Conservation (phyloP, 2,797 vertebrate species). For the Aeoliscus strigatus region DNA sequence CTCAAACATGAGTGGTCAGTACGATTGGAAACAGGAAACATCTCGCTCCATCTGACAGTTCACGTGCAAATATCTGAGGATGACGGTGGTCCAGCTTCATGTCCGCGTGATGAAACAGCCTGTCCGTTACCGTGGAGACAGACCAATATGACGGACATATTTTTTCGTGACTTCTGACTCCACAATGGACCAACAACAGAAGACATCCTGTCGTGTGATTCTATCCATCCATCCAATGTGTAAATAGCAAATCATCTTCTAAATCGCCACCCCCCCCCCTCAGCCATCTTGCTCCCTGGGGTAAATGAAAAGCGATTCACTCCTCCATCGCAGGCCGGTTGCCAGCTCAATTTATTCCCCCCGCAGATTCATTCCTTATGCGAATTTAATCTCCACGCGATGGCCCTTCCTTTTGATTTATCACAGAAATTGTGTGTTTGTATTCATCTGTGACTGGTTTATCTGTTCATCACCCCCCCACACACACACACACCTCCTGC, state of each 20-base stretch:
- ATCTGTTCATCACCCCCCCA: slow-evolving; percentile 51
- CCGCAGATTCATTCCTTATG: slow-evolving; percentile 45
- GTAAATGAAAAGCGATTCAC: slow-evolving; percentile 48
- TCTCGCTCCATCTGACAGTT: too few relatives aligned
- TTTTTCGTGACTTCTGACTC: too few relatives aligned
- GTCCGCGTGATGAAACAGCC: too few relatives aligned
- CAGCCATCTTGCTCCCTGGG: slow-evolving; percentile 23
- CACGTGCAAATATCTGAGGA: too few relatives aligned
- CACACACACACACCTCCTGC: too few relatives aligned
- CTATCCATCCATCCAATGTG: slow-evolving; percentile 12
- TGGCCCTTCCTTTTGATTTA: slow-evolving; percentile 51
- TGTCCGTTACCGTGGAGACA: too few relatives aligned
- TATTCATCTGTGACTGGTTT: slow-evolving; percentile 71
- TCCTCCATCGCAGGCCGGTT: slow-evolving; percentile 26
- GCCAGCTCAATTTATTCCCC: slow-evolving; percentile 47
- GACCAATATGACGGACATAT: too few relatives aligned
- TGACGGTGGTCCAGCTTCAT: too few relatives aligned
- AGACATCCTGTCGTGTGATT: background rate
- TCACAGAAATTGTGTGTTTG: slow-evolving; percentile 69
- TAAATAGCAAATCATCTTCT: slow-evolving; percentile 56
- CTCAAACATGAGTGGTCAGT: too few relatives aligned
- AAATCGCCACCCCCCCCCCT: slow-evolving; percentile 40
- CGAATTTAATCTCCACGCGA: slow-evolving; percentile 59
- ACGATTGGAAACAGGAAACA: too few relatives aligned
- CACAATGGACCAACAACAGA: too few relatives aligned